phyloP scores from a whole-genome alignment of 2,888 invertebrate species.

The Acanthacorydalis orientalis region DNA sequence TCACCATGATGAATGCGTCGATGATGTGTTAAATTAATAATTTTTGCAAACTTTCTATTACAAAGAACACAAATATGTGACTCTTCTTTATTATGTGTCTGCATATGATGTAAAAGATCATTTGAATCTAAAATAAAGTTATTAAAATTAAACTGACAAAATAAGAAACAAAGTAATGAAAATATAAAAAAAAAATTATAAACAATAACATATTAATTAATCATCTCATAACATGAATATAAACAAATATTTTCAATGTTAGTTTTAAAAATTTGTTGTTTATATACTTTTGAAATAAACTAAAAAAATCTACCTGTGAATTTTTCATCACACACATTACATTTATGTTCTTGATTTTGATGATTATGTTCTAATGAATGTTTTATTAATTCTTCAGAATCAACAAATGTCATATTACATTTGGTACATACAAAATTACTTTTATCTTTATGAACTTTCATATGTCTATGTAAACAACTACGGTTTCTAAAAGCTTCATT shows the following conservation, averaged over 20 bases:
- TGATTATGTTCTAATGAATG: slow-evolving; percentile 13
- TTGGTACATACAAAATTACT: slow-evolving; percentile 8
- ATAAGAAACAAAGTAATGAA: too few species aligned
- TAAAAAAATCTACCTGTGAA: too few species aligned
- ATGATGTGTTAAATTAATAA: slow-evolving; percentile 13
- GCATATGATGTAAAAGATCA: too few species aligned
- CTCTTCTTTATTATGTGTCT: neutral
- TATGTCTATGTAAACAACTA: slow-evolving; percentile 14
- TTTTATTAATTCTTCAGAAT: slow-evolving; percentile 13
- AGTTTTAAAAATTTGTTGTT: too few species aligned
- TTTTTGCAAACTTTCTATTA: slow-evolving; percentile 13
- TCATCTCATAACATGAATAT: too few species aligned
- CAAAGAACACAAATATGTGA: slow-evolving; percentile 10
- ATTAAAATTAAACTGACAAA: too few species aligned
- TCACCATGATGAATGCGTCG: slow-evolving; percentile 13
- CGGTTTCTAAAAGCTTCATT: slow-evolving; percentile 14
- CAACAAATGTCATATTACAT: slow-evolving; percentile 13
- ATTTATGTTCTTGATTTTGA: slow-evolving; percentile 4
- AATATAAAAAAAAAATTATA: too few species aligned
- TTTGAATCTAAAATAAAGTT: too few species aligned
- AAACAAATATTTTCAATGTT: too few species aligned
- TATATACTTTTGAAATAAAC: too few species aligned
- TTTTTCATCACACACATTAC: too few species aligned
- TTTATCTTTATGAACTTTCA: slow-evolving; percentile 13
- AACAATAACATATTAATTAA: too few species aligned